phyloP scores from a whole-genome alignment of 2,888 invertebrate species.

The Kuschelorhynchus macadamiae region DNA sequence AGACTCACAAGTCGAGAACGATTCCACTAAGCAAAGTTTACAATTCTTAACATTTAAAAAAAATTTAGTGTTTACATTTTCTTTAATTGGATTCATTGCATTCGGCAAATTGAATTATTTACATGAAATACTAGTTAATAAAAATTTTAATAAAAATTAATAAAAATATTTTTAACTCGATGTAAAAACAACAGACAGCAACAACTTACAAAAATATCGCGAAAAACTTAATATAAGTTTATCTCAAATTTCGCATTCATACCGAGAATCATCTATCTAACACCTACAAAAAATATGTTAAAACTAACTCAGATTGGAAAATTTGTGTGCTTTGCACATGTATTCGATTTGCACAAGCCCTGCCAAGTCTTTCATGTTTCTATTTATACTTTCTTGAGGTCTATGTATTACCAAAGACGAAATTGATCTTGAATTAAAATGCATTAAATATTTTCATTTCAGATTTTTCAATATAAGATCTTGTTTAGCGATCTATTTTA shows the following conservation, averaged over 20 bases:
- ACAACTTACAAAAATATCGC: constrained; percentile 18
- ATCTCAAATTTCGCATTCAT: constrained; percentile 21
- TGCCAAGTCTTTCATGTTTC: constrained; percentile 50
- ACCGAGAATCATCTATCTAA: constrained; percentile 32
- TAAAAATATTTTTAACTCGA: constrained; percentile 4
- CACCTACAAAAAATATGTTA: constrained; percentile 30
- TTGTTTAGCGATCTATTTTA: no score
- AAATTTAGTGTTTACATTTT: no score
- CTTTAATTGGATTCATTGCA: no score
- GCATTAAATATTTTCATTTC: no score
- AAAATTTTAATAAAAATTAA: not conserved
- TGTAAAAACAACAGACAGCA: constrained; percentile 22
- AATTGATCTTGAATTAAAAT: no score
- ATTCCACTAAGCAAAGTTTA: no score
- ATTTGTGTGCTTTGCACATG: constrained; percentile 64
- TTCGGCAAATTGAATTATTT: not conserved
- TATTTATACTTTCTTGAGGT: constrained; percentile 28
- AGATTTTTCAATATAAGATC: no score
- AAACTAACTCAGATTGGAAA: constrained; percentile 41
- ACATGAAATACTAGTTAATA: not conserved
- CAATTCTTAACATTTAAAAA: no score
- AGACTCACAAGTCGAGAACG: no score
- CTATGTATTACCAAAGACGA: no score
- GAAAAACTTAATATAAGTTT: constrained; percentile 47
- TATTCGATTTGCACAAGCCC: constrained; percentile 67